Percentiles rank a stretch among this genome's conserved stretches.
phyloP scores from a whole-genome alignment of 2,797 vertebrate genomes.

The Spinibarbus caldwelli region DNA sequence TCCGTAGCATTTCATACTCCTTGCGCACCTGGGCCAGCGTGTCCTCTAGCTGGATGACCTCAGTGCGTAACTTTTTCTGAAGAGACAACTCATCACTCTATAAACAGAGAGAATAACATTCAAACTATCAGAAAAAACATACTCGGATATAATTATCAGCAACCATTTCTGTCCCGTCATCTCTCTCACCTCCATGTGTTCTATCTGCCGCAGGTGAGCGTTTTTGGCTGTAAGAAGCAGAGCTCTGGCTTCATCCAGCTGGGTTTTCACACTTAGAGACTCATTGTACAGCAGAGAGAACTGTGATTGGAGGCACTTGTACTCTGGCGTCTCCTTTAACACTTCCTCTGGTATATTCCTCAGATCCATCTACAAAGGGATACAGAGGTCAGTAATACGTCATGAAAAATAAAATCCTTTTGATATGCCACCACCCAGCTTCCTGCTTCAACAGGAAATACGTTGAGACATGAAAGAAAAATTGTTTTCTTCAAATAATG shows the following conservation, averaged over 20 bases:
- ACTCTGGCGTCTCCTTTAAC: constrained; percentile 90
- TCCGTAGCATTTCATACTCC: constrained; percentile 95
- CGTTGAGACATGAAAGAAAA: not conserved
- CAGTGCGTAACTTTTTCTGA: constrained; percentile 93
- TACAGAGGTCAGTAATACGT: not conserved
- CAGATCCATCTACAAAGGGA: constrained; percentile 81
- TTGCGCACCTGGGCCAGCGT: constrained; percentile 95
- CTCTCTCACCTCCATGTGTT: constrained; percentile 92
- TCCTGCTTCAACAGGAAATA: constrained; percentile 4
- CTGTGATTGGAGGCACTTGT: constrained; percentile 93
- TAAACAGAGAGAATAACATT: constrained; percentile 1
- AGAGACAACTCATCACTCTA: constrained; percentile 93
- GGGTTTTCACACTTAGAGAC: constrained; percentile 94
- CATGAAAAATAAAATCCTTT: not conserved
- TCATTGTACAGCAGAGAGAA: constrained; percentile 98
- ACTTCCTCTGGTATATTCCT: constrained; percentile 92
- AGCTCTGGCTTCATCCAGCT: constrained; percentile 91
- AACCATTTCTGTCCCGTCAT: not conserved
- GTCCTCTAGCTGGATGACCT: constrained; percentile 95
- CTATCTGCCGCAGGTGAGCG: constrained; percentile 92
- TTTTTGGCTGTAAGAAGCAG: constrained; percentile 93
- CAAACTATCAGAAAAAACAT: not conserved
- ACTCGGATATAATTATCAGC: not conserved
- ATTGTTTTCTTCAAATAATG: not conserved
- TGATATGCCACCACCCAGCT: not conserved